Percentiles rank a stretch among this genome's conserved stretches.
Evolutionary conservation across 2,113 vertebrate genomes (phyloP).

Genomic region (Atherinomorus stipes): DNA sequence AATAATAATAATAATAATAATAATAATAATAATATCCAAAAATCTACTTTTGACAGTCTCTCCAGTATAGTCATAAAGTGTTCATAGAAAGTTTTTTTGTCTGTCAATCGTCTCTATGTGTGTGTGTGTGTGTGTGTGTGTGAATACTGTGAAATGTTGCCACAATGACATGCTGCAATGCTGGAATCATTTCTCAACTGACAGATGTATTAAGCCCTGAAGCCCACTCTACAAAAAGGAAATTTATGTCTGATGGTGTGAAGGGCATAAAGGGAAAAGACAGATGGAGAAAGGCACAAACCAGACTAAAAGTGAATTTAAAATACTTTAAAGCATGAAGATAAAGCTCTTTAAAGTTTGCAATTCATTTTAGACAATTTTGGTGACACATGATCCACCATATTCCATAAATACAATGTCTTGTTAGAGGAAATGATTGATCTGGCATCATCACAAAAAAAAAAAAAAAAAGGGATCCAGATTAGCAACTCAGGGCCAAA

Average conservation of each 20-base stretch:
- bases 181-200: conserved; percentile 33
- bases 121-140: not conserved
- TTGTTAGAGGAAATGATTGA: not conserved
- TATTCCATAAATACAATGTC: conserved; percentile 1
- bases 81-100: too few relatives aligned
- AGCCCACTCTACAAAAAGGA: conserved; percentile 34
- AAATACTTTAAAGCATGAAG: too few relatives aligned
- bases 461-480: too few relatives aligned
- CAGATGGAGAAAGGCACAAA: not conserved
- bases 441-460: too few relatives aligned
- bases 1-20: too few relatives aligned
- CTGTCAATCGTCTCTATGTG: not conserved
- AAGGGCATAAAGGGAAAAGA: not conserved
- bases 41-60: too few relatives aligned
- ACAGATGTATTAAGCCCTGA: conserved; percentile 66
- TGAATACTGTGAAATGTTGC: not conserved
- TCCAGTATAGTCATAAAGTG: not conserved
- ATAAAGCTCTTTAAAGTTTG: conserved; percentile 10
- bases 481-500: not conserved
- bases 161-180: conserved; percentile 32
- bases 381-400: conserved; percentile 19
- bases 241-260: too few relatives aligned
- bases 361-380: conserved; percentile 1
- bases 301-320: not conserved
- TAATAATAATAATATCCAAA: too few relatives aligned